Evolutionary conservation across 2,888 invertebrate species (phyloP), one percentile per base, ranked within the genome.

Genomic region (Abscondita cerata): DNA sequence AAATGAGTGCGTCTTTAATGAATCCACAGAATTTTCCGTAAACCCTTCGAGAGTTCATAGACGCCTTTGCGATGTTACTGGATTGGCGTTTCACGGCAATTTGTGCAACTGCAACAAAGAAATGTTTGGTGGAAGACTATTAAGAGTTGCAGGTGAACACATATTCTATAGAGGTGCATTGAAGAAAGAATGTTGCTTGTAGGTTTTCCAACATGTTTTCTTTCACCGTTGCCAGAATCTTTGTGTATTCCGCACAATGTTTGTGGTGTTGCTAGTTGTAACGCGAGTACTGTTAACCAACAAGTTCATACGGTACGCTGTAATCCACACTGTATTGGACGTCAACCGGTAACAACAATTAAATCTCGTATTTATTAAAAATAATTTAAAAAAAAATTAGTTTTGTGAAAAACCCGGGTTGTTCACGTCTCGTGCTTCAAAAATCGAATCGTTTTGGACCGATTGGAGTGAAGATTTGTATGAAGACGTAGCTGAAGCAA

Each of bases 121-220:
- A 1, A 58, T 79, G 16, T 76, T 75, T 11, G 78, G 73, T 16
- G 73, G 78, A 40, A 71, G 72, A 41, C 68, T 81, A 36, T 68
- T 70, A 38, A 74, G 75, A 70, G 81, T 81, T 20, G 69, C 68
- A 74, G 81, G 81, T 80, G 68, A 57, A 9, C 19, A 36, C 31
- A 34, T 16, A n/a, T n/a, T n/a, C n/a, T n/a, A n/a, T n/a, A n/a
- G n/a, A n/a, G n/a, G n/a, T n/a, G n/a, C n/a, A n/a, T n/a, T n/a
- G n/a, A n/a, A n/a, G n/a, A n/a, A n/a, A n/a, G n/a, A n/a, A n/a
- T n/a, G n/a, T n/a, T n/a, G n/a, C n/a, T 44, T 44, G 52, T 38
- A 81, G 82, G 82, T 52, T 81, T 82, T 67, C 81, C 82, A 2
- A 81, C 81, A 8, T 82, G 82, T 68, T 81, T 80, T 65, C 70